Base-by-base conservation (phyloP, 1,140 invertebrate genomes). In the Tribolium madens region DNA sequence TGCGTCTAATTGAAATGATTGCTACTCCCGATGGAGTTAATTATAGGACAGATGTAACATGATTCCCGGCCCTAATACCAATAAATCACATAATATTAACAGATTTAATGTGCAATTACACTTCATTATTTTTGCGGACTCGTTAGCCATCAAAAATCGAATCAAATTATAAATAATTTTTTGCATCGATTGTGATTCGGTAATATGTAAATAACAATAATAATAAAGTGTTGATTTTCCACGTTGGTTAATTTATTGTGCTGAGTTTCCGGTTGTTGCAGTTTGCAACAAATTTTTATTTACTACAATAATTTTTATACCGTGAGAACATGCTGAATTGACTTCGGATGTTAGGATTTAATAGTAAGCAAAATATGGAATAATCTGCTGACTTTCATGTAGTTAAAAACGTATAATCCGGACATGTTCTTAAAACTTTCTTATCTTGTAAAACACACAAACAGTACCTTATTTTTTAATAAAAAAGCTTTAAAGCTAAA, bases 1-100 rank as follows among this genome's bases (percentile, higher is more conserved):
- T 60, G 69, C 42, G 69, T 47, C 79, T 83, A 83, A 83, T 82
- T 83, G 82, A 80, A 83, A 83, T 83, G 82, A 83, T 83, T 83
- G 81, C 81, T 77, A 80, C 75, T 83, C 82, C 81, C 82, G 77
- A 73, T 79, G 82, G 82, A 83, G 80, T 83, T 83, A 83, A 83
- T 83, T 83, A 83, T 76, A 83, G 82, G 82, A 83, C 82, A 82
- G 81, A 83, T 83, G 82, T 79, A 83, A 83, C 81, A 15, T 46
- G 82, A 83, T 80, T 48, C 53, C 18, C 18, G 31, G 73, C 36
- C 75, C 68, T 76, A 79, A 80, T 79, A 74, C 70, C 74, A 78
- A 83, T 83, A 83, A 82, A 83, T 83, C 82, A 83, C 36, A 76
- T 42, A 75, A 75, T 46, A 53, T 50, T 48, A 57, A 36, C 71